Percentiles rank a stretch among this genome's conserved stretches.
These are phyloP conservation scores for Andrena dorsata DNA, from an alignment of 2,888 invertebrate genomes.

Conservation along the genomic window DNA sequence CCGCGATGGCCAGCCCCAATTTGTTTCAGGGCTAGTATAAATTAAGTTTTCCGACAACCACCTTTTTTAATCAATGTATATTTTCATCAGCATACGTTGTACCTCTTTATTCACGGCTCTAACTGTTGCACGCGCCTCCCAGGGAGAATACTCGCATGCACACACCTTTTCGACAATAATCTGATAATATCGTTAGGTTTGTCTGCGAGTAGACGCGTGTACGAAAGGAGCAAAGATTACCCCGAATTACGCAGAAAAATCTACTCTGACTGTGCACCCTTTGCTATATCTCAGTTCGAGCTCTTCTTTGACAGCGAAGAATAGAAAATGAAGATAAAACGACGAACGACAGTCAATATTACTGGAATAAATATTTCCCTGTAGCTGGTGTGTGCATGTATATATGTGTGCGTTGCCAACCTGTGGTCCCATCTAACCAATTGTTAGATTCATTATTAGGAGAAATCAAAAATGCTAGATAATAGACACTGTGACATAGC, in stretches of 20 bases:
- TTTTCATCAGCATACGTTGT: conserved; percentile 75
- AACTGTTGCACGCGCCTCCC: conserved; percentile 68
- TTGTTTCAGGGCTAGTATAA: conserved; percentile 88
- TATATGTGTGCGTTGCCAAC: conserved; percentile 83
- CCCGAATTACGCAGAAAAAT: conserved; percentile 47
- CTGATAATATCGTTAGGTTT: conserved; percentile 72
- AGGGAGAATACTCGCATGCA: conserved; percentile 74
- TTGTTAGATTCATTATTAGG: conserved; percentile 71
- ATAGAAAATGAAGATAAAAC: conserved; percentile 74
- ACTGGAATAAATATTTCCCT: conserved; percentile 77
- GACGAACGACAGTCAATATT: conserved; percentile 78
- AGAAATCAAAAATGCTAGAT: conserved; percentile 72
- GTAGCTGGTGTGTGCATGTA: conserved; percentile 82
- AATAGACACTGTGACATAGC: conserved; percentile 74
- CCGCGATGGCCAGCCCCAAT: conserved; percentile 87
- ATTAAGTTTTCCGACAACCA: conserved; percentile 54
- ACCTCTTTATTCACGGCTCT: conserved; percentile 73
- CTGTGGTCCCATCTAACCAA: conserved; percentile 74
- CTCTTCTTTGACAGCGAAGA: conserved; percentile 55
- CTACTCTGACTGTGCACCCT: conserved; percentile 50
- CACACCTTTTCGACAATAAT: conserved; percentile 84
- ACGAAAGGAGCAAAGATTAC: conserved; percentile 53
- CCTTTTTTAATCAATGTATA: conserved; percentile 73
- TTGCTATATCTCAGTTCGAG: conserved; percentile 61
- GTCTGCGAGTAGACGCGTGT: conserved; percentile 71